Base-by-base conservation (phyloP, 1,140 invertebrate species). In the Tetragonula clypearis region DNA sequence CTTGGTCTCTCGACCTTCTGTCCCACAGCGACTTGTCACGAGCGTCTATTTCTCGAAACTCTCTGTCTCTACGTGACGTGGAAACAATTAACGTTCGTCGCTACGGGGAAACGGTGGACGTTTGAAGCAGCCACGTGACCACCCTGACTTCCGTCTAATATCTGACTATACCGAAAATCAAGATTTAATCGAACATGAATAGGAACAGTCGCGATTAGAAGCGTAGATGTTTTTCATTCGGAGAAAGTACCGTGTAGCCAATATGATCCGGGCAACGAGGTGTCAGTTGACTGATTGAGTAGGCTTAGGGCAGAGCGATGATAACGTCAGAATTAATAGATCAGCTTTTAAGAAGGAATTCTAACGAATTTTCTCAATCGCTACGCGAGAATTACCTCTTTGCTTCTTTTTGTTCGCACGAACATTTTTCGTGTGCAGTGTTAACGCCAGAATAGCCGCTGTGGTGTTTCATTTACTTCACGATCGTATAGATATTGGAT, bases 1-100 rank as follows among this genome's bases (percentile, higher is more conserved):
- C 75, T 88, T 86, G 87, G 88, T 86, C 53, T 76, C 79, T 69
- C 75, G 78, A 81, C 79, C 58, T 86, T 71, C 71, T 69, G 12
- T 41, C 41, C 66, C 53, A 60, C 11, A 21, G 17, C 66, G 82
- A 66, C 60, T 77, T 56, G 74, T 75, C 56, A 68, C 79, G 69
- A 71, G 26, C 82, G 81, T 65, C 71, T 49, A 60, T 60, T 60
- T 17, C 58, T 62, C 77, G 68, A 74, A 82, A 68, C 65, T 55
- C 30, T 62, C 30, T 21, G 17, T 15, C 58, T 66, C 19, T 58
- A 68, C 73, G 78, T 83, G 78, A 82, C 86, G 78, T 30, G 19
- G 72, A 73, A 66, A 77, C 65, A 41, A 69, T 88, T 69, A 68
- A 15, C 62, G 56, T 35, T 60, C 14, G 75, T 30, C 41, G 68